Percentiles rank a stretch among this genome's conserved stretches.
Conservation (phyloP, 1,140 invertebrate species). For the Penaeus japonicus region DNA sequence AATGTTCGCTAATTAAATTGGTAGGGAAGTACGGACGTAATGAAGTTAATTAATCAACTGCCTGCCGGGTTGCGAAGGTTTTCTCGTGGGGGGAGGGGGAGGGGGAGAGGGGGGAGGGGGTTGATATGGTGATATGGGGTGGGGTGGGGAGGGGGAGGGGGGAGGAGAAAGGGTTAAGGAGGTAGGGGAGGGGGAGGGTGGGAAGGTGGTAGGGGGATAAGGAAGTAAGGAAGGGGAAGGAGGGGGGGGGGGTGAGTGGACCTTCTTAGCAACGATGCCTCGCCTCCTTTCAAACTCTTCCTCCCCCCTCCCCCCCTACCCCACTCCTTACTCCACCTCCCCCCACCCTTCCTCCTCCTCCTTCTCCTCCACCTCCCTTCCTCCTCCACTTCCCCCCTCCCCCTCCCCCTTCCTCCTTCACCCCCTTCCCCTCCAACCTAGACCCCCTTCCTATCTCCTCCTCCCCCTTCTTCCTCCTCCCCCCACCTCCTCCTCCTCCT, state of each 20-base stretch:
- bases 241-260: background rate
- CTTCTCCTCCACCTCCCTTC: background rate
- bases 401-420: background rate
- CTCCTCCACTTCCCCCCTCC: background rate
- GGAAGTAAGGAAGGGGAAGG: too few species aligned
- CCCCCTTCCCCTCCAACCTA: too few species aligned
- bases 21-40: constrained; percentile 49
- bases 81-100: too few species aligned
- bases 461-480: too few species aligned
- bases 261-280: background rate
- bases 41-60: constrained; percentile 56
- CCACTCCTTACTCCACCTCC: background rate
- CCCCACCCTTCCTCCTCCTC: background rate
- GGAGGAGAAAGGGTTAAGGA: too few species aligned
- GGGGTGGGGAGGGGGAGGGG: too few species aligned
- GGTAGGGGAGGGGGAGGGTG: too few species aligned
- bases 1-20: constrained; percentile 58
- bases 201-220: too few species aligned
- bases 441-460: too few species aligned
- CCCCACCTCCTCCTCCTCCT: too few species aligned
- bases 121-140: too few species aligned
- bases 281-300: background rate
- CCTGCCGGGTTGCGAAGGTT: background rate
- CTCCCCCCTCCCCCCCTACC: background rate
- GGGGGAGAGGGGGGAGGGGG: too few species aligned